Evolutionary conservation across 2,797 vertebrate species (phyloP).

Genomic region (Molossus molossus): DNA sequence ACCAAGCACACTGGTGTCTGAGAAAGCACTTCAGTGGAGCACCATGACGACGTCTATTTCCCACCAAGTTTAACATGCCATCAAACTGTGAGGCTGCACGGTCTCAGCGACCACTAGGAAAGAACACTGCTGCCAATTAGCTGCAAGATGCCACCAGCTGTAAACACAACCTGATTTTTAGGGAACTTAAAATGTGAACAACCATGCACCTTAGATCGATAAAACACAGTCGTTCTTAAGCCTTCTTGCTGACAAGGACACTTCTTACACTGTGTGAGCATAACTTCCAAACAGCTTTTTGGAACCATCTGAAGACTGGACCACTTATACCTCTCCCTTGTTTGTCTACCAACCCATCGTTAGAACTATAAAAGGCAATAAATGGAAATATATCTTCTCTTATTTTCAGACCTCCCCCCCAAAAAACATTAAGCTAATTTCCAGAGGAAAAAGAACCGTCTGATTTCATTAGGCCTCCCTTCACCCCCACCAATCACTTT

Average conservation of each 20-base stretch:
- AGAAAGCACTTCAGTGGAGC: background rate
- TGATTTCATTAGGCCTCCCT: background rate
- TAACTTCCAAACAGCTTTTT: background rate
- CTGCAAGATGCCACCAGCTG: background rate
- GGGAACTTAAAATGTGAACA: conserved; percentile 34
- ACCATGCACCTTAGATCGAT: background rate
- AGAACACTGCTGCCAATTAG: background rate
- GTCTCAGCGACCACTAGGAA: background rate
- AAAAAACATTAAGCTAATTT: background rate
- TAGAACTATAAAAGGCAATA: conserved; percentile 26
- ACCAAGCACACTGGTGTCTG: background rate
- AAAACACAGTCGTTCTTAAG: background rate
- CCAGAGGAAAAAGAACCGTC: background rate
- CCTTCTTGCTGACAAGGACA: background rate
- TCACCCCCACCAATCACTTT: background rate
- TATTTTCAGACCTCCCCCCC: background rate
- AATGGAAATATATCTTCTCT: background rate
- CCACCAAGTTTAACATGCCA: background rate
- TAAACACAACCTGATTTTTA: conserved; percentile 12
- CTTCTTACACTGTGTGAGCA: background rate
- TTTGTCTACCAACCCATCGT: background rate
- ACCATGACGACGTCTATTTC: background rate
- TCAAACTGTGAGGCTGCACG: background rate
- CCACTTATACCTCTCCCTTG: background rate
- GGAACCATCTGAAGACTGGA: background rate